Evolutionary conservation across 2,888 invertebrate genomes (phyloP), one percentile per base, ranked within the genome.

Genomic region (Protophormia terraenovae): DNA sequence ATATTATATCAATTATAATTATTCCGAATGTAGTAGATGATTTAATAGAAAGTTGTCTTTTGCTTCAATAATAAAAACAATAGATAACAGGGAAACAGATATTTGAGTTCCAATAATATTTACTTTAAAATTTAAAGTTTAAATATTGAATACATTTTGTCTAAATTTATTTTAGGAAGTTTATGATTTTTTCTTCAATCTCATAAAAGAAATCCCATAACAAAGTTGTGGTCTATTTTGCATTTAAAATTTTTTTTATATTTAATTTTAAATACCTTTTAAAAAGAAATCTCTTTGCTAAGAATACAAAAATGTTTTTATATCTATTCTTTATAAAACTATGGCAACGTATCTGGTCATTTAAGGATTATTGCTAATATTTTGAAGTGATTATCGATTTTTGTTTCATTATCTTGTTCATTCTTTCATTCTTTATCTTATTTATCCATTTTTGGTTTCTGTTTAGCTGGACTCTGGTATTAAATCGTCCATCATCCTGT

Each of bases 311-410:
- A 32, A 32, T 32, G 32, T 32, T n/a, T n/a, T n/a, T n/a, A n/a
- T n/a, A n/a, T n/a, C n/a, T n/a, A n/a, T n/a, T 41, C 3, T n/a
- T 47, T 35, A 7, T 62, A 35, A 16, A 53, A 32, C 45, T 24
- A 72, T 19, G 3, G 55, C 45, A 35, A 66, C 24, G 27, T 62
- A 24, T 62, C 35, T 60, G 12, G 58, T 58, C 32, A 55, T 73
- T 69, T 80, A 66, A 12, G 55, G 79, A 72, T 53, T 73, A 73
- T 67, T 67, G 66, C 47, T 47, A 80, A 77, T 72, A 75, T 72
- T 77, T 83, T 58, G 6, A 66, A 50, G 38, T 73, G 50, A 67
- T 77, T 78, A 72, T 83, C 71, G 83, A 78, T 83, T 77, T 72
- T 29, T 32, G 41, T 72, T 58, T 29, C 2, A 24, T 66, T 58